A percentile compares a stretch with the other conserved stretches of the same genome.
These are phyloP conservation scores for Phataginus tricuspis DNA, from an alignment of 2,797 vertebrate genomes.

Conservation along the genomic window DNA sequence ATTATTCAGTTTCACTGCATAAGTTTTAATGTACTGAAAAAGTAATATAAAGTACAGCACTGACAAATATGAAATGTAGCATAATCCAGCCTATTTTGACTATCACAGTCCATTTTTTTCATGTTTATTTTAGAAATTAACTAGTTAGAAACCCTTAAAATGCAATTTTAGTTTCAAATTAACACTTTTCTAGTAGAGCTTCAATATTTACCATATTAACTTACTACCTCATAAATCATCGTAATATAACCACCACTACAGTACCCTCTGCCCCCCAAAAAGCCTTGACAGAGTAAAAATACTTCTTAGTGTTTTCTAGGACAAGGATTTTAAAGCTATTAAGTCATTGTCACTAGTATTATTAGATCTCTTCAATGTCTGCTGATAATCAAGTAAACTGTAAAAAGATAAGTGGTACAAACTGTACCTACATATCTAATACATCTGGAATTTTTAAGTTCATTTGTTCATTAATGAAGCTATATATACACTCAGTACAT, in stretches of 20 bases:
- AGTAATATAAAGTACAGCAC: conserved; percentile 88
- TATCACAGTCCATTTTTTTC: conserved; percentile 62
- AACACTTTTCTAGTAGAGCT: conserved; percentile 60
- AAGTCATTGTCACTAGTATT: conserved; percentile 57
- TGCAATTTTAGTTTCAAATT: conserved; percentile 68
- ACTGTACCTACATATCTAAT: conserved; percentile 59
- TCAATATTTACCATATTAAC: conserved; percentile 72
- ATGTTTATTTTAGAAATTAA: conserved; percentile 74
- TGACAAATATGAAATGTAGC: conserved; percentile 87
- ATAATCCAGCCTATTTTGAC: conserved; percentile 79
- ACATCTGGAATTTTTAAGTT: conserved; percentile 71
- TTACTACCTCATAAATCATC: conserved; percentile 76
- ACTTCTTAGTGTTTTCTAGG: conserved; percentile 64
- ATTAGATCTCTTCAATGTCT: conserved; percentile 79
- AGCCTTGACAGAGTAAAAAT: conserved; percentile 69
- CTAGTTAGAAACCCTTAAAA: conserved; percentile 71
- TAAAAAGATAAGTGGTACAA: conserved; percentile 74
- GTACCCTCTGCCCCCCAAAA: conserved; percentile 8
- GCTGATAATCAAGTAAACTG: conserved; percentile 64
- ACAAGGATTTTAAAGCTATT: conserved; percentile 69
- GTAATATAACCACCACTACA: conserved; percentile 53
- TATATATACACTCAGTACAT: not conserved
- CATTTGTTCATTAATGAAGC: conserved; percentile 46
- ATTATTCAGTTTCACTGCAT: conserved; percentile 94
- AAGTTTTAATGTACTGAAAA: conserved; percentile 92